Evolutionary conservation across 2,797 vertebrate genomes (phyloP).

Genomic region (Hirundo rustica): DNA sequence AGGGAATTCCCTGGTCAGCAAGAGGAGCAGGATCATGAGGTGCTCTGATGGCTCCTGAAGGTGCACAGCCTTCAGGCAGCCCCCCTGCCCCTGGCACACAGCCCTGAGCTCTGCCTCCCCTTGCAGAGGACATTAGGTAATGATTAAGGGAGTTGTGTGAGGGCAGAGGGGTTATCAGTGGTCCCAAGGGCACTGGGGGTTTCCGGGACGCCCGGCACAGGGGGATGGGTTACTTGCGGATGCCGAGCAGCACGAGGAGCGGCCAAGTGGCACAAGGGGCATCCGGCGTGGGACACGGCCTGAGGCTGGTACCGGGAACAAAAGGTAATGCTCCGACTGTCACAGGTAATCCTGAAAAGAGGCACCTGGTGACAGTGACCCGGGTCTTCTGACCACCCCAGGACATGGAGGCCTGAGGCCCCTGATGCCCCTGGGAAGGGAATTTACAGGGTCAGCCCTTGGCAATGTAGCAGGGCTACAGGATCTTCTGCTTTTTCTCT

Average conservation of each 20-base stretch:
- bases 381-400: not conserved
- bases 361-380: not conserved
- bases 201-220: not conserved
- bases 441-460: not conserved
- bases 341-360: not conserved
- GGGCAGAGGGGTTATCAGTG: conserved; percentile 48
- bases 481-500: conserved; percentile 39
- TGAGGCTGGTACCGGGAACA: accelerated
- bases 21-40: not conserved
- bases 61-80: not conserved
- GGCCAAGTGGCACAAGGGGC: not conserved
- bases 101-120: conserved; percentile 15
- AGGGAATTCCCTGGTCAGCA: not conserved
- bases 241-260: accelerated
- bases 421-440: not conserved
- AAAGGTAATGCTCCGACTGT: not conserved
- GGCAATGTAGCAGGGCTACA: not conserved
- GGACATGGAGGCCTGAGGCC: accelerated
- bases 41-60: not conserved
- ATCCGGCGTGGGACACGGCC: accelerated
- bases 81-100: not conserved
- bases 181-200: conserved; percentile 52
- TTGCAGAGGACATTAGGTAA: conserved; percentile 63
- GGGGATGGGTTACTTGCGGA: not conserved
- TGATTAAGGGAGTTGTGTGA: conserved; percentile 63